A percentile compares a stretch with the other conserved stretches of the same genome.
phyloP scores from a whole-genome alignment of 35 echinoderm and acorn worm species.

The Strongylocentrotus purpuratus region DNA sequence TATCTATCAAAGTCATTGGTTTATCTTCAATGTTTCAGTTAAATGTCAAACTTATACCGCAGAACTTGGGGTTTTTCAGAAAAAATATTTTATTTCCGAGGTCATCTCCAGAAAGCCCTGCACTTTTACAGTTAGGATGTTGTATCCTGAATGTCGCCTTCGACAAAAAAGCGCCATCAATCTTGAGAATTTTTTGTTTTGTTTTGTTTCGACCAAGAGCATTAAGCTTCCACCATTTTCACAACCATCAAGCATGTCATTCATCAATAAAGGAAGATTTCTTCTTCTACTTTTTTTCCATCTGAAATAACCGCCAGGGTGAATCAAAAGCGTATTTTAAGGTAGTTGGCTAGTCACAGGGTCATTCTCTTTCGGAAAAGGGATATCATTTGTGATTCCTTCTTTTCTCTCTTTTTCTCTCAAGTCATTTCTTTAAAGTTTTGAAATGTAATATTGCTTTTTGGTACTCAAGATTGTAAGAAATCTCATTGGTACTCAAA shows the following conservation, averaged over 20 bases:
- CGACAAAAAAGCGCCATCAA: neutral
- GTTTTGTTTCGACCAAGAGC: neutral
- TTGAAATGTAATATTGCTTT: no score
- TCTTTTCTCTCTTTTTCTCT: neutral
- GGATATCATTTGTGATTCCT: neutral
- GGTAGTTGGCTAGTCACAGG: neutral
- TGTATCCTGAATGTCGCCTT: neutral
- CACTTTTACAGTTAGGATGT: constrained; percentile 17
- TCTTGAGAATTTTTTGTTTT: neutral
- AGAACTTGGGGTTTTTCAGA: neutral
- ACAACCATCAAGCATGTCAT: neutral
- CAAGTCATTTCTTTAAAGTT: no score
- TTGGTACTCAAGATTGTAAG: no score
- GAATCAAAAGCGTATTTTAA: neutral
- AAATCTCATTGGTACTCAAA: no score
- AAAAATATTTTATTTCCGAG: neutral
- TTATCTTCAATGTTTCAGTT: neutral
- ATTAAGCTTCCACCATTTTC: neutral
- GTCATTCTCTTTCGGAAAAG: neutral
- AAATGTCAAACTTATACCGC: neutral
- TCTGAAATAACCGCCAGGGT: neutral
- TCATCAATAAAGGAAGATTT: neutral
- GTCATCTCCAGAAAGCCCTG: neutral
- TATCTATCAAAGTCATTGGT: neutral
- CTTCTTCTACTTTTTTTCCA: neutral